These are phyloP conservation scores for Sardinella longiceps DNA, from an alignment of 2,797 vertebrate genomes.

Conservation along the genomic window DNA sequence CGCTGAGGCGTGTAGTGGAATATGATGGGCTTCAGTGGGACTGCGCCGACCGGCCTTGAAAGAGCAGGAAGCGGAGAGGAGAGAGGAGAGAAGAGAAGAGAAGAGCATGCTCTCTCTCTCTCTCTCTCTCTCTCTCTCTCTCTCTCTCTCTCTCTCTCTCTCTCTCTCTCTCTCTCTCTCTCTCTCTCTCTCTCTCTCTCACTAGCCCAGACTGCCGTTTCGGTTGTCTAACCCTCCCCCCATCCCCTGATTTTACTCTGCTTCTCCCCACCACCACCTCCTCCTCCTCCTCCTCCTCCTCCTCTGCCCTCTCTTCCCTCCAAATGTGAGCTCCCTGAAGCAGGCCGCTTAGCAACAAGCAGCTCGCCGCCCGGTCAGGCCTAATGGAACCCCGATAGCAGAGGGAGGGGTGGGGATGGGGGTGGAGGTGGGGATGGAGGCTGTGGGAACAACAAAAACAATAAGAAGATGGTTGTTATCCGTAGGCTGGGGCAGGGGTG, in stretches of 20 bases:
- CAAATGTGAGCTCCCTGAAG: neutral
- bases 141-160: too few relatives aligned
- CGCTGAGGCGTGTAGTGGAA: slow-evolving; percentile 50
- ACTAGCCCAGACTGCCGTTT: neutral
- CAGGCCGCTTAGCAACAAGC: neutral
- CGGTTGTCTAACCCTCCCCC: neutral
- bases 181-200: neutral
- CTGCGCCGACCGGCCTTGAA: slow-evolving; percentile 57
- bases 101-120: neutral
- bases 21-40: slow-evolving; percentile 55
- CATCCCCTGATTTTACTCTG: neutral
- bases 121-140: too few relatives aligned
- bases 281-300: neutral
- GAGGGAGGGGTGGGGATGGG: neutral
- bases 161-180: neutral
- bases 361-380: neutral
- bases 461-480: slow-evolving; percentile 11
- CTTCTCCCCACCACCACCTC: neutral
- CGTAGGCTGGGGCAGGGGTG: neutral
- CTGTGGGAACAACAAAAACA: neutral
- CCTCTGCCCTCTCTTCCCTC: neutral
- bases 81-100: slow-evolving; percentile 63
- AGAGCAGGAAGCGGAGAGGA: slow-evolving; percentile 60
- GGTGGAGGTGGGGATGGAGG: too few relatives aligned
- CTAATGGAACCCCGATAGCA: neutral